Evolutionary conservation across 35 echinoderm and acorn worm genomes (phyloP).

Genomic region (Heliocidaris erythrogramma): DNA sequence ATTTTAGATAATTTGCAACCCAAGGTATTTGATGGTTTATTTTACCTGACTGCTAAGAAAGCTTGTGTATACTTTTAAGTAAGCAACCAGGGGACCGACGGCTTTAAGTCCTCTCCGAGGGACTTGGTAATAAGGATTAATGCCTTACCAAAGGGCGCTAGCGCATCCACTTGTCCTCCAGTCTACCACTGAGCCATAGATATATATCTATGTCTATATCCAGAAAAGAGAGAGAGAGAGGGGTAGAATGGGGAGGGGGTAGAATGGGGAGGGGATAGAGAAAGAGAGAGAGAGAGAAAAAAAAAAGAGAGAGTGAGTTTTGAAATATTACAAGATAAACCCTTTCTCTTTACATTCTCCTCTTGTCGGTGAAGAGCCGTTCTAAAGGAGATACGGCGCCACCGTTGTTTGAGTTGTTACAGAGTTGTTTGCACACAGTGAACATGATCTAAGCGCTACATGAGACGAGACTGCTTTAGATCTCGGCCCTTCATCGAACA

Average conservation of each 20-base stretch:
- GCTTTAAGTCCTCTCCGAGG: too few relatives aligned
- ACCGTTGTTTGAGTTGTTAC: slow-evolving; percentile 16
- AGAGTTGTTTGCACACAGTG: background rate
- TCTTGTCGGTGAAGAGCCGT: background rate
- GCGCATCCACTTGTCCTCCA: too few relatives aligned
- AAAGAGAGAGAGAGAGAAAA: background rate
- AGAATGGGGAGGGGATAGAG: too few relatives aligned
- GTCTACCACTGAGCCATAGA: too few relatives aligned
- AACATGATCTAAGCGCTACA: slow-evolving; percentile 20
- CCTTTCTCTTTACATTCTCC: background rate
- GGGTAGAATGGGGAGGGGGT: background rate
- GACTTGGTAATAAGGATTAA: too few relatives aligned
- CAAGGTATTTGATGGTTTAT: too few relatives aligned
- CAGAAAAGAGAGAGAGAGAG: background rate
- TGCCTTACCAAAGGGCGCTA: too few relatives aligned
- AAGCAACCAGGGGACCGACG: too few relatives aligned
- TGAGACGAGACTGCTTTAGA: background rate
- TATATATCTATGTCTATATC: too few relatives aligned
- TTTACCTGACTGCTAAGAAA: too few relatives aligned
- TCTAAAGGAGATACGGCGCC: background rate
- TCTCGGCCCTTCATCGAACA: background rate
- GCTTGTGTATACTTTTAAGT: too few relatives aligned
- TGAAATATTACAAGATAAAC: background rate
- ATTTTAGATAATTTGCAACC: background rate
- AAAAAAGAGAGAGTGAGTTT: background rate